Conservation (phyloP, 2,113 vertebrate species). For the Penelope pileata region DNA sequence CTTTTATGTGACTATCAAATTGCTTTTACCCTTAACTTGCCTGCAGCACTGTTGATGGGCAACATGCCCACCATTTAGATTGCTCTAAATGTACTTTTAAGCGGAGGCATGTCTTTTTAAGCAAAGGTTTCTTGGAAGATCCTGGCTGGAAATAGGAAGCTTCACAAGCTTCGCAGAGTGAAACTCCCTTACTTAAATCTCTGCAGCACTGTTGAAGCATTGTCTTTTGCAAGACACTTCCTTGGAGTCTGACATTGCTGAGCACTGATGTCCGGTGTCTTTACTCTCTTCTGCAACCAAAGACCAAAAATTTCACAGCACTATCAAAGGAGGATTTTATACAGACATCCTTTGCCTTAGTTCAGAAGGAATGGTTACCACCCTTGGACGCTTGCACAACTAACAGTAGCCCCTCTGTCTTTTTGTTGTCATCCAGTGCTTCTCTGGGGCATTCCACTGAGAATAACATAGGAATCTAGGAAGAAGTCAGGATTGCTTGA, state of each 20-base stretch:
- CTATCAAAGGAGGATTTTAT: background rate
- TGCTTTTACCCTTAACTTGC: background rate
- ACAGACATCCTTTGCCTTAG: background rate
- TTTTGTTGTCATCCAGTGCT: background rate
- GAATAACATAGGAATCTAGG: background rate
- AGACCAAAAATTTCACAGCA: background rate
- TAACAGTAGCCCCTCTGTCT: background rate
- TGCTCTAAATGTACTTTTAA: background rate
- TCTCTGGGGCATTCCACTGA: background rate
- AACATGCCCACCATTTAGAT: background rate
- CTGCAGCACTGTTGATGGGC: background rate
- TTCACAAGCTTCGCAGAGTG: slow-evolving; percentile 16
- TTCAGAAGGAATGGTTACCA: background rate
- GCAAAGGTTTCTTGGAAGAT: background rate
- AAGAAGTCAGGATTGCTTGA: background rate
- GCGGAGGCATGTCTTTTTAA: background rate
- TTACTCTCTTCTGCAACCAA: background rate
- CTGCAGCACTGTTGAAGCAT: background rate
- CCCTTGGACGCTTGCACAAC: background rate
- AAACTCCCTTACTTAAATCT: slow-evolving; percentile 19
- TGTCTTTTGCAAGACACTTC: slow-evolving; percentile 22
- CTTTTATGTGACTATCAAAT: slow-evolving; percentile 21
- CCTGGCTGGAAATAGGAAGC: background rate
- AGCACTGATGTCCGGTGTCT: background rate
- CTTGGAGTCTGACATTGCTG: background rate